phyloP scores from a whole-genome alignment of 2,888 invertebrate genomes.

The Cephus pulcher region DNA sequence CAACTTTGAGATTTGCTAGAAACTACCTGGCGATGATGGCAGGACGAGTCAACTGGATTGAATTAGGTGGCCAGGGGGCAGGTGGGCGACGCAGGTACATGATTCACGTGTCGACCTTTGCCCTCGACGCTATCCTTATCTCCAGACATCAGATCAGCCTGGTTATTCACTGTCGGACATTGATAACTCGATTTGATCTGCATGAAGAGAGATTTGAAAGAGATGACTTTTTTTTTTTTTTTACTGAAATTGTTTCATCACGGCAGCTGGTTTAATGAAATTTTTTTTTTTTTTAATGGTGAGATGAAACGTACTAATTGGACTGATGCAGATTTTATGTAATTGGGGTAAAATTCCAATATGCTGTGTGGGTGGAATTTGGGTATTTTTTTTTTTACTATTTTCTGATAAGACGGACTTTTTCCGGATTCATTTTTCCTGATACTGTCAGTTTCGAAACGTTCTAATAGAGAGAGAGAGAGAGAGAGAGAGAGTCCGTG shows the following conservation, averaged over 20 bases:
- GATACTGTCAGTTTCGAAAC: background rate
- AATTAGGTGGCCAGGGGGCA: background rate
- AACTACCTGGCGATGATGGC: constrained; percentile 14
- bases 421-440: background rate
- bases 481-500: background rate
- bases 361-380: no score
- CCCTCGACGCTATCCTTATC: constrained; percentile 12
- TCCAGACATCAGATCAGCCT: background rate
- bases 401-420: background rate
- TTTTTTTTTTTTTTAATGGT: background rate
- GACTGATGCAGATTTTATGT: background rate
- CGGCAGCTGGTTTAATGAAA: background rate
- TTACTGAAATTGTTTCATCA: background rate
- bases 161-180: background rate
- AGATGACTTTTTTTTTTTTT: background rate
- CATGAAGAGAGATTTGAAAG: background rate
- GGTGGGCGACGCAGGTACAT: constrained; percentile 13
- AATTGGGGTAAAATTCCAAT: background rate
- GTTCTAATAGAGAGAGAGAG: background rate
- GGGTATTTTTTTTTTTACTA: no score
- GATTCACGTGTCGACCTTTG: constrained; percentile 22
- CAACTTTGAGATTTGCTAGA: constrained; percentile 18
- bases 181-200: background rate
- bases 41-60: background rate
- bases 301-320: background rate